Conservation (phyloP, 2,797 vertebrate genomes). For the Lophotriccus pileatus region DNA sequence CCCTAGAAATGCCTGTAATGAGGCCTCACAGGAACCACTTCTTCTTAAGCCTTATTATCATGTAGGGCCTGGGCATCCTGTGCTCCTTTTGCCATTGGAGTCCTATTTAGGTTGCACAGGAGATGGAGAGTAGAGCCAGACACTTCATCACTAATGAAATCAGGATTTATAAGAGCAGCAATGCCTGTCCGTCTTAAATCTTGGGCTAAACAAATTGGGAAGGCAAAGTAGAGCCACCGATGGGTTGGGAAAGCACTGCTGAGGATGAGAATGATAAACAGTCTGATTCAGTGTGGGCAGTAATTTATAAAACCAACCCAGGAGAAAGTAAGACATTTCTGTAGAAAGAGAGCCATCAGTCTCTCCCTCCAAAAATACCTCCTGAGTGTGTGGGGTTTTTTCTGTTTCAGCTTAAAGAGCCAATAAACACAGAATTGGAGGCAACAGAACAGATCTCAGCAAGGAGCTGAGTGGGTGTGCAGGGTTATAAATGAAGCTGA, state of each 20-base stretch:
- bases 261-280: conserved; percentile 8
- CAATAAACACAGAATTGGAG: neutral
- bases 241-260: neutral
- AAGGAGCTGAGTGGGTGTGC: neutral
- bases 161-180: neutral
- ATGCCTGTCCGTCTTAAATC: neutral
- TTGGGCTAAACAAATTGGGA: conserved; percentile 1
- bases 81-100: neutral
- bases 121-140: neutral
- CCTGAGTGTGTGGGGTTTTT: neutral
- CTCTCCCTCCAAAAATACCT: neutral
- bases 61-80: neutral
- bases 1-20: conserved; percentile 28
- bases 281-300: neutral
- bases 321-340: neutral
- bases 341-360: neutral
- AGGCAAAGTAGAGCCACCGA: neutral
- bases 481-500: neutral
- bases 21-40: conserved; percentile 35
- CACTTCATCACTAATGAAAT: neutral
- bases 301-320: conserved; percentile 17
- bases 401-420: neutral
- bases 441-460: neutral
- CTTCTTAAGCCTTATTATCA: neutral
- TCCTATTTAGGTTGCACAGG: neutral